These are phyloP conservation scores for Pachypeltis micranthus DNA, from an alignment of 1,140 invertebrate genomes.

Conservation along the genomic window DNA sequence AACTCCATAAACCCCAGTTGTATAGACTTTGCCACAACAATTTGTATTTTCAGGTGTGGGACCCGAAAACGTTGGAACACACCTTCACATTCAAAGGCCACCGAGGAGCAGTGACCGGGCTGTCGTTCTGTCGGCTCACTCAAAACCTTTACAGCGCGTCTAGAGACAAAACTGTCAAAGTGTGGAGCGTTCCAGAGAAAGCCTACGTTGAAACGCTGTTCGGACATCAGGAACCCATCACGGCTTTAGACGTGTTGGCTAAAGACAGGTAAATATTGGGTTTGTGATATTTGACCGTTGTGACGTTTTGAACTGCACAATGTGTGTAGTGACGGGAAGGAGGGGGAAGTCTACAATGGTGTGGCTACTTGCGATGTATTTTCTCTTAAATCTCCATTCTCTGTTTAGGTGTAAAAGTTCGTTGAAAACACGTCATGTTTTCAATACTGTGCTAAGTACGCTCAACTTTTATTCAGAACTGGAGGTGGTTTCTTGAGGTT, in stretches of 20 bases:
- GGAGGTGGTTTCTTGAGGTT: no score
- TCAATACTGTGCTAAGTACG: no score
- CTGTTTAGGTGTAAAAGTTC: no score
- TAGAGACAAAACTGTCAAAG: conserved; percentile 73
- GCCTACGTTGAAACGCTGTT: conserved; percentile 91
- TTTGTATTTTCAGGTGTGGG: conserved; percentile 52
- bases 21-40: no score
- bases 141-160: conserved; percentile 66
- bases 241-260: conserved; percentile 73
- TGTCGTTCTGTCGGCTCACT: conserved; percentile 76
- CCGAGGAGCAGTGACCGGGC: conserved; percentile 56
- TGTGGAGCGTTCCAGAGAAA: conserved; percentile 93
- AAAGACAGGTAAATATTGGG: conserved; percentile 68
- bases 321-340: no score
- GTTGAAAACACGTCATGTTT: no score
- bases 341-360: no score
- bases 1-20: no score
- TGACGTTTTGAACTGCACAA: no score
- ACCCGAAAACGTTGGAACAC: conserved; percentile 59
- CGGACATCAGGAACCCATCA: conserved; percentile 82
- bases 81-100: conserved; percentile 75
- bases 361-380: no score
- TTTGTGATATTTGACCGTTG: conserved; percentile 78
- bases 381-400: no score
- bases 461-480: no score